Evolutionary conservation across 2,797 vertebrate species (phyloP).

Genomic region (Sebastes itinus): DNA sequence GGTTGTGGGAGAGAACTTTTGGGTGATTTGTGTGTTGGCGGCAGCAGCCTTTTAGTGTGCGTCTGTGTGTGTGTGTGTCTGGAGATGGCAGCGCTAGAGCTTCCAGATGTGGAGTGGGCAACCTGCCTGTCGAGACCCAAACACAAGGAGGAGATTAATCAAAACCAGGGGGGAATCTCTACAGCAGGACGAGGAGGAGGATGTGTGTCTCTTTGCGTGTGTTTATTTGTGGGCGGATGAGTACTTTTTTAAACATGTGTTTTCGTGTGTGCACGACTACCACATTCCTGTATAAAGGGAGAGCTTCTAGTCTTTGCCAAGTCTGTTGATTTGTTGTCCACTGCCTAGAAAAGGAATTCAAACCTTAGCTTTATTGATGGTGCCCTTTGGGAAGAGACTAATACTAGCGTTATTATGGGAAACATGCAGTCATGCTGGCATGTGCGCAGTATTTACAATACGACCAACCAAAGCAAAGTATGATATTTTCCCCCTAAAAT

Average conservation of each 20-base stretch:
- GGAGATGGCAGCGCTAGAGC: conserved; percentile 65
- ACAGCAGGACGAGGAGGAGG: conserved; percentile 42
- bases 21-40: conserved; percentile 39
- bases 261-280: conserved; percentile 42
- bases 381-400: conserved; percentile 61
- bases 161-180: conserved; percentile 77
- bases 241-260: conserved; percentile 38
- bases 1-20: conserved; percentile 17
- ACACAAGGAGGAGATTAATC: conserved; percentile 84
- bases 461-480: conserved; percentile 50
- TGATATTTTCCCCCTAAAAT: conserved; percentile 50
- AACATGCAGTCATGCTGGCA: conserved; percentile 66
- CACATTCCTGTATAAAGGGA: conserved; percentile 47
- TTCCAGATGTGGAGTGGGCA: conserved; percentile 86
- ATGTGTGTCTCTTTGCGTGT: conserved; percentile 26
- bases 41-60: conserved; percentile 33
- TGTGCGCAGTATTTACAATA: conserved; percentile 62
- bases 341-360: conserved; percentile 53
- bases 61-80: conserved; percentile 27
- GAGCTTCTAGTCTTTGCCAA: conserved; percentile 46
- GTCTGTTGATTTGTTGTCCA: conserved; percentile 64
- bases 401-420: conserved; percentile 59
- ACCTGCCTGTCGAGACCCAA: conserved; percentile 76
- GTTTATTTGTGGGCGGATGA: conserved; percentile 54
- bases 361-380: conserved; percentile 61